phyloP scores from a whole-genome alignment of 2,113 vertebrate species.

The Equus quagga region DNA sequence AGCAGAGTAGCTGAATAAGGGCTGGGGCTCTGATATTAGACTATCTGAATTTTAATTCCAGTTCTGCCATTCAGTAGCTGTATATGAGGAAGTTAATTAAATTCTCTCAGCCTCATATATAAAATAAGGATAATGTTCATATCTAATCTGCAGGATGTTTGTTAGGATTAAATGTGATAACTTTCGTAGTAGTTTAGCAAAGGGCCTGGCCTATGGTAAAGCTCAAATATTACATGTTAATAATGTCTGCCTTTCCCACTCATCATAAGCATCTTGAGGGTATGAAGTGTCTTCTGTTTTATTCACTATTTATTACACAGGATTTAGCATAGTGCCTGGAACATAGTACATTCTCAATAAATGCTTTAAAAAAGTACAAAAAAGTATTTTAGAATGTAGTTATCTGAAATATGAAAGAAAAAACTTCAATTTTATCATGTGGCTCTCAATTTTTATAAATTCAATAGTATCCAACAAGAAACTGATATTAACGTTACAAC shows the following conservation, averaged over 20 bases:
- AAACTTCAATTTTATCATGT: background rate
- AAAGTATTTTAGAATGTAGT: background rate
- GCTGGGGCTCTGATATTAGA: background rate
- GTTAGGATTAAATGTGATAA: slow-evolving; percentile 9
- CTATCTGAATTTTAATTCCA: slow-evolving; percentile 48
- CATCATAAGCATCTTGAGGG: background rate
- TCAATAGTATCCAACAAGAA: background rate
- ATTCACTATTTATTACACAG: background rate
- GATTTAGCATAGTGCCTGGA: background rate
- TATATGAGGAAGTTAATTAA: slow-evolving; percentile 70
- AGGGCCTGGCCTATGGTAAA: slow-evolving; percentile 17
- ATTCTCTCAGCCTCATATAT: background rate
- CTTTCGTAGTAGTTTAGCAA: background rate
- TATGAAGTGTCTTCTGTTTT: background rate
- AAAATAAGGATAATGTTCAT: slow-evolving; percentile 41
- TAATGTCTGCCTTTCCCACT: background rate
- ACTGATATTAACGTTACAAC: background rate
- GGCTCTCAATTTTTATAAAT: slow-evolving; percentile 9
- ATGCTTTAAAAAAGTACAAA: background rate
- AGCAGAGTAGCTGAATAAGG: slow-evolving; percentile 19
- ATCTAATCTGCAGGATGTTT: slow-evolving; percentile 1
- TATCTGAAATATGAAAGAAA: slow-evolving; percentile 26
- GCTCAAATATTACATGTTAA: background rate
- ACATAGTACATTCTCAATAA: background rate
- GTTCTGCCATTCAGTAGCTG: background rate